A percentile compares a stretch with the other conserved stretches of the same genome.
These are phyloP conservation scores for Ichneumon xanthorius DNA, from an alignment of 2,888 invertebrate species.

Conservation along the genomic window DNA sequence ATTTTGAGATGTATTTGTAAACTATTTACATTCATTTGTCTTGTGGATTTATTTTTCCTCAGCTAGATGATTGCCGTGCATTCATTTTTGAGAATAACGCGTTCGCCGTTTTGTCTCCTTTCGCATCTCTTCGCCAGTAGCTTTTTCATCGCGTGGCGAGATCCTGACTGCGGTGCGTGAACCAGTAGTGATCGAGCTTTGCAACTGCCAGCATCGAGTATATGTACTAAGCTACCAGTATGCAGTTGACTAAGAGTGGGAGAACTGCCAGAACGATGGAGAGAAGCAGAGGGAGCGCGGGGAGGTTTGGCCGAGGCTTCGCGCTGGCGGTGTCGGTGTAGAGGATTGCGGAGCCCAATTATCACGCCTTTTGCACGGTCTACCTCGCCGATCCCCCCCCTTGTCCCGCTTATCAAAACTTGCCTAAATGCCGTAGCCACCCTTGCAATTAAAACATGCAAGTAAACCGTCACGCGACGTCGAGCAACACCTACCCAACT, in stretches of 20 bases:
- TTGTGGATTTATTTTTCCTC: not conserved
- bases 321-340: constrained; percentile 57
- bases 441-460: constrained; percentile 78
- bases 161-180: constrained; percentile 9
- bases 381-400: constrained; percentile 50
- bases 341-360: constrained; percentile 71
- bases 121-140: not conserved
- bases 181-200: constrained; percentile 25
- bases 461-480: constrained; percentile 77
- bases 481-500: constrained; percentile 71
- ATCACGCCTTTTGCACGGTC: constrained; percentile 73
- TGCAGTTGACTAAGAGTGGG: constrained; percentile 25
- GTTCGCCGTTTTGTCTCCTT: not conserved
- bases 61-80: not conserved
- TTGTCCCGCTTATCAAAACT: constrained; percentile 76
- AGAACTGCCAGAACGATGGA: constrained; percentile 39
- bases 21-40: not conserved
- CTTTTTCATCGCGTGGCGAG: not conserved
- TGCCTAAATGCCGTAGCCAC: constrained; percentile 76
- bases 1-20: no score
- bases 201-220: constrained; percentile 20
- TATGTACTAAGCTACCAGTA: not conserved
- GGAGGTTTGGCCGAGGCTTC: constrained; percentile 76
- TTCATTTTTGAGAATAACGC: not conserved
- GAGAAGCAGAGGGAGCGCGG: constrained; percentile 56